Evolutionary conservation across 2,113 vertebrate genomes (phyloP).

Genomic region (Protobothrops flavoviridis): DNA sequence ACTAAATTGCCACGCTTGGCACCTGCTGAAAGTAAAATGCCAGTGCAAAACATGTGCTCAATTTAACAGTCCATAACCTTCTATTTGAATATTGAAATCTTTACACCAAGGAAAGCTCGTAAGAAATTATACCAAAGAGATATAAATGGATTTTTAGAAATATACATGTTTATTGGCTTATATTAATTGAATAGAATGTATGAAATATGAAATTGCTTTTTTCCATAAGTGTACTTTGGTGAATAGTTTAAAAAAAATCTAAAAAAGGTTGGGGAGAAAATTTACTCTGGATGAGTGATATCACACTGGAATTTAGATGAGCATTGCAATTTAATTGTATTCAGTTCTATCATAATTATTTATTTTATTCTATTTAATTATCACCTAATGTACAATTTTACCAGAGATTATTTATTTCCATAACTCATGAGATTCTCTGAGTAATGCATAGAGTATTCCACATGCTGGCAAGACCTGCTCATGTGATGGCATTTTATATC

Average conservation of each 20-base stretch:
- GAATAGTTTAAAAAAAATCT: conserved; percentile 43
- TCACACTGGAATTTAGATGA: conserved; percentile 48
- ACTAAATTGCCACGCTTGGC: conserved; percentile 64
- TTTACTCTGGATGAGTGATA: conserved; percentile 32
- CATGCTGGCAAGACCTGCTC: background rate
- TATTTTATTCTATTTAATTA: background rate
- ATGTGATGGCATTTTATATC: background rate
- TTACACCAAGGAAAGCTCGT: conserved; percentile 60
- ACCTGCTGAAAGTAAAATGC: conserved; percentile 66
- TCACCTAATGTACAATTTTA: background rate
- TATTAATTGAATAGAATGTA: conserved; percentile 51
- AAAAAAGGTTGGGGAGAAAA: conserved; percentile 5
- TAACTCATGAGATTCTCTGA: conserved; percentile 12
- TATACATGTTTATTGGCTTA: conserved; percentile 40
- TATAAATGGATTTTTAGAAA: conserved; percentile 33
- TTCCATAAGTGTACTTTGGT: conserved; percentile 33
- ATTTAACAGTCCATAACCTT: conserved; percentile 64
- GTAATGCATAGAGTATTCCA: background rate
- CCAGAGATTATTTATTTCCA: conserved; percentile 12
- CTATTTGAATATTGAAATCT: conserved; percentile 64
- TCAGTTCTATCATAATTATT: conserved; percentile 46
- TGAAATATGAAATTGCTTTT: conserved; percentile 34
- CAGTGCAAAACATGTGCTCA: conserved; percentile 63
- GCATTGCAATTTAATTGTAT: conserved; percentile 31
- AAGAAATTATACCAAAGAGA: conserved; percentile 55